Base-by-base conservation (phyloP, 2,888 invertebrate species). In the Labia minor region DNA sequence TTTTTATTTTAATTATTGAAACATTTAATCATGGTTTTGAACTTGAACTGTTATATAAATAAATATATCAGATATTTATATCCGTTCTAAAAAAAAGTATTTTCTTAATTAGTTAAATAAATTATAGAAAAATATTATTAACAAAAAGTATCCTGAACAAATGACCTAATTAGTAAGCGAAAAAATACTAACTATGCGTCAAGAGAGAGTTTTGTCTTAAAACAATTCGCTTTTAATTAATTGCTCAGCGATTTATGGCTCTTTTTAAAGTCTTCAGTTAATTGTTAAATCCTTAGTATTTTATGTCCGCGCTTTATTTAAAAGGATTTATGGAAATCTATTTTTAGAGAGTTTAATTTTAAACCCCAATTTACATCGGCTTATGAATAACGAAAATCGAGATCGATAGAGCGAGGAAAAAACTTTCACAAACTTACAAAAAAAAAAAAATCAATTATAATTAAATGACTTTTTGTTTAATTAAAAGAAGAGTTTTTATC, bases 231-330 rank as follows among this genome's bases (percentile, higher is more conserved):
- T 49, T 49, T 49, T 49, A 49, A 49, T 49, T 49, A 49, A 49
- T 49, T 49, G 49, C 49, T 16, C 49, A 16, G 49, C 49, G 49
- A 49, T 49, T 49, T 49, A 49, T 49, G 49, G 49, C 49, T 49
- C 49, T 49, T 49, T 49, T 49, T 49, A 49, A 49, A 49, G 49
- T 4, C 49, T 49, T 49, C 49, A 49, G 49, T 49, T 49, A 49
- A 49, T 49, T 49, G 49, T 49, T 49, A 49, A 49, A 49, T 49
- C 49, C 49, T 49, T 49, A 49, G 49, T 49, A 49, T 49, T 49
- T 49, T 49, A 49, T 49, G 49, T 49, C 49, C 16, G 49, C 49
- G 49, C 49, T 49, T 49, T 49, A 49, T 49, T 49, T 49, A 49
- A 49, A 49, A 49, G 49, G 49, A 49, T 49, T 49, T 49, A 49